Percentiles rank a stretch among this genome's conserved stretches.
Evolutionary conservation across 2,797 vertebrate species (phyloP).

Genomic region (Sternarchorhynchus goeldii): DNA sequence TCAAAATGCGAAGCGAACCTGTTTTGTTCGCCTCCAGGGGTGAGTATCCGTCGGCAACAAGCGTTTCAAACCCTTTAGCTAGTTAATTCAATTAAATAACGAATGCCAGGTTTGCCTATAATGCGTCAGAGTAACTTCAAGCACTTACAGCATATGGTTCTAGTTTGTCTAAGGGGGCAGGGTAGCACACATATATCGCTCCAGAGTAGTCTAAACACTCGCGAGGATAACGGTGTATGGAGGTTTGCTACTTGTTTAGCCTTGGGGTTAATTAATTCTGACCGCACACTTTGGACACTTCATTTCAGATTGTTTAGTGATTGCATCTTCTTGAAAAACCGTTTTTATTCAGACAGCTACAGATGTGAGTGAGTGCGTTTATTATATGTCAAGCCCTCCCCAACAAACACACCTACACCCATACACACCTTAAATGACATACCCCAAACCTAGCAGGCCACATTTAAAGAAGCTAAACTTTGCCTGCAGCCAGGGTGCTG

Average conservation of each 20-base stretch:
- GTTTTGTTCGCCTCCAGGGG: conserved; percentile 77
- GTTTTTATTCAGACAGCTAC: too few species aligned
- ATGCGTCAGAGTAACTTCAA: not conserved
- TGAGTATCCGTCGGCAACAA: conserved; percentile 62
- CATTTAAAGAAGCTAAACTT: conserved; percentile 19
- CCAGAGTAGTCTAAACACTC: not conserved
- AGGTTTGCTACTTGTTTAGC: too few species aligned
- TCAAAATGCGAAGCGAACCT: conserved; percentile 78
- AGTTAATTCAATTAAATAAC: not conserved
- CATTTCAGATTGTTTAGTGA: too few species aligned
- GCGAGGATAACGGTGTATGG: not conserved
- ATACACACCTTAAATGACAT: not conserved
- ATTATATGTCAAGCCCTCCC: too few species aligned
- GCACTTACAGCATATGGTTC: conserved; percentile 37
- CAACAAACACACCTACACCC: too few species aligned
- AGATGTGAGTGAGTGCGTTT: too few species aligned
- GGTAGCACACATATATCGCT: not conserved
- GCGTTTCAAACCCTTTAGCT: not conserved
- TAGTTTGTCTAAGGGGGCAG: conserved; percentile 21
- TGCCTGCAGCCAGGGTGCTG: conserved; percentile 21
- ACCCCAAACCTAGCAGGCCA: conserved; percentile 4
- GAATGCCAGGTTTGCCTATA: not conserved
- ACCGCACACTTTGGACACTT: too few species aligned
- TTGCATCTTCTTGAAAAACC: too few species aligned
- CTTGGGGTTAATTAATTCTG: too few species aligned